These are phyloP conservation scores for Sepiola atlantica DNA, from an alignment of 2,888 invertebrate species.

Conservation along the genomic window DNA sequence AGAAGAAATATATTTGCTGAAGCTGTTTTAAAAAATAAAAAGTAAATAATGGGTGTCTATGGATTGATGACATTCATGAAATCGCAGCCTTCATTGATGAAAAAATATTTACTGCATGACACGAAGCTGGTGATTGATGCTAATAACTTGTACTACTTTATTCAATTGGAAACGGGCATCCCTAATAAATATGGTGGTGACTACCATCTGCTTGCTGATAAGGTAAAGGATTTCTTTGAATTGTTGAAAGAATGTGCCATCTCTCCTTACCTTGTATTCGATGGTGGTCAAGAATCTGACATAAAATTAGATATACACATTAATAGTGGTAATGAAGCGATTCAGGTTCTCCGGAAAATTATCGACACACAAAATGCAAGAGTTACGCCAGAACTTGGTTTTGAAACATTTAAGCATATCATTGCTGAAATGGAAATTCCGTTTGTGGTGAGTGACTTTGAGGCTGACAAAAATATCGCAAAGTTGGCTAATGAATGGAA, in stretches of 20 bases:
- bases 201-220: constrained; percentile 63
- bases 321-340: constrained; percentile 62
- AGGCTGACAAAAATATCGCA: constrained; percentile 92
- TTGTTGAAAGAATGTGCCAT: constrained; percentile 65
- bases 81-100: not conserved
- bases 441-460: constrained; percentile 86
- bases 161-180: constrained; percentile 67
- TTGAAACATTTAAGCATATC: constrained; percentile 84
- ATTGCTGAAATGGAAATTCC: constrained; percentile 81
- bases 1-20: not conserved
- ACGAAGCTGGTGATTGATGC: constrained; percentile 72
- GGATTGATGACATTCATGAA: not conserved
- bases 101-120: constrained; percentile 62
- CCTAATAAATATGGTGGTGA: constrained; percentile 71
- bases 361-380: constrained; percentile 73
- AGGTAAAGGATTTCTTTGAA: constrained; percentile 62
- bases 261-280: constrained; percentile 71
- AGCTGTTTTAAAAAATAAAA: too few relatives aligned
- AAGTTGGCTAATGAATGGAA: constrained; percentile 84
- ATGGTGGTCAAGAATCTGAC: constrained; percentile 72
- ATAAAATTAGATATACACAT: constrained; percentile 69
- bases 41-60: not conserved
- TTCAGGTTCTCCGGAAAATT: constrained; percentile 59
- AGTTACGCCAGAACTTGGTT: constrained; percentile 85
- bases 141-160: constrained; percentile 71